Base-by-base conservation (phyloP, 2,888 invertebrate genomes). In the Dione vanillae region DNA sequence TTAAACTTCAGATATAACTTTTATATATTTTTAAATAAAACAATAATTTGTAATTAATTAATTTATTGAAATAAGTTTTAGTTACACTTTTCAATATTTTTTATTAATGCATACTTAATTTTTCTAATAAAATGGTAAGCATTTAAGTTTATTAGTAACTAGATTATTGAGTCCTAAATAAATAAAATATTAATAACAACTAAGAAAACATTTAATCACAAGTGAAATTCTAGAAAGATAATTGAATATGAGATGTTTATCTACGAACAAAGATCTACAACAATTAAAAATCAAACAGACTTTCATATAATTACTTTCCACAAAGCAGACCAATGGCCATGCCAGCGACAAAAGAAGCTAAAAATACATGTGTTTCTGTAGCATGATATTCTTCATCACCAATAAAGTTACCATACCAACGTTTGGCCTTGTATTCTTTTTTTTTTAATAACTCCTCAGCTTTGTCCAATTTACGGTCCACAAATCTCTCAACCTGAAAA, bases 381-480 rank as follows among this genome's bases (percentile, higher is more conserved):
- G 96, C 91, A 84, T 94, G 94, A 81, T 95, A 95, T 69, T 95
- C 89, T 27, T 95, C 95, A 77, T 96, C 96, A 37, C 95, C 95
- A 77, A 94, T 94, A 58, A 96, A 84, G 76, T 94, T 94, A 72
- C 95, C 94, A 81, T 96, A 97, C 97, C 97, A 97, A 81, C 95
- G 95, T 80, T 95, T 96, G 14, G 96, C 96, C 85, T 95, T 95
- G 67, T 93, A 90, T 86, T 96, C 94, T 78, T 96, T 96, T 81
- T 95, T 95, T 89, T 95, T 96, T 74, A 97, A 79, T 71, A 95
- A 82, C 78, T 95, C 95, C 89, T 97, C 97, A 67, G 96, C 97
- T 91, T 96, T 96, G 83, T 97, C 96, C 76, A 97, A 78, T 91
- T 97, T 97, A 77, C 96, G 95, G 85, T 97, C 97, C 75, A 97